Base-by-base conservation (phyloP, 2,888 invertebrate species). In the Kryphioiulus occultus region DNA sequence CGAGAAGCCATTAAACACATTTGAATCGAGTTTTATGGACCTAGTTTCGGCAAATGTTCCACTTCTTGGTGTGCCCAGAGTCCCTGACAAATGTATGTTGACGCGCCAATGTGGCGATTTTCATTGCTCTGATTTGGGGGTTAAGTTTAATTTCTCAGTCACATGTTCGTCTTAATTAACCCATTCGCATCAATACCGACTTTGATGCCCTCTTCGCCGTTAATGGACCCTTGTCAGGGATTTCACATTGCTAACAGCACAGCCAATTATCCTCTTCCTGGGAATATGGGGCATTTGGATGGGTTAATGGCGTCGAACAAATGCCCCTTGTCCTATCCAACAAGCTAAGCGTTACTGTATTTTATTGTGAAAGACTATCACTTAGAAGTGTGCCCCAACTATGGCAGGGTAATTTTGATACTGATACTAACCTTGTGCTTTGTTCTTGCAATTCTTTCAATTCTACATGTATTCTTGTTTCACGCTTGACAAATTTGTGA, bases 131-230 rank as follows among this genome's bases (percentile, higher is more conserved):
- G 68, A 68, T 68, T 26, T 26, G 26, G 26, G 68, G 68, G 68
- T 68, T 26, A 53, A 53, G 68, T 68, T 68, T 68, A 68, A 68
- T 68, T 68, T 68, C 68, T 26, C 22, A 22, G 68, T 68, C 68
- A 68, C 68, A 68, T 68, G 68, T 68, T 68, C 68, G 68, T 68
- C 68, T 68, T 68, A 68, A 68, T 68, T 68, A 68, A 68, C 68
- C 68, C 68, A 59, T 59, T 68, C 26, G 12, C 68, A 26, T 26
- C 26, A 68, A 68, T 22, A 68, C 26, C 68, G 9, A 26, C 68
- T 68, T 68, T 68, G 68, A 68, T 68, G 68, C 22, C 68, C 26
- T 68, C 26, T 68, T 68, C 68, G 68, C 22, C 68, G 0, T 68
- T 68, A 68, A 68, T 68, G 68, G 68, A 26, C 26, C 68, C 4